Percentiles rank a stretch among this genome's conserved stretches.
Conservation (phyloP, 2,888 invertebrate genomes). For the Rhynchonema sp. region DNA sequence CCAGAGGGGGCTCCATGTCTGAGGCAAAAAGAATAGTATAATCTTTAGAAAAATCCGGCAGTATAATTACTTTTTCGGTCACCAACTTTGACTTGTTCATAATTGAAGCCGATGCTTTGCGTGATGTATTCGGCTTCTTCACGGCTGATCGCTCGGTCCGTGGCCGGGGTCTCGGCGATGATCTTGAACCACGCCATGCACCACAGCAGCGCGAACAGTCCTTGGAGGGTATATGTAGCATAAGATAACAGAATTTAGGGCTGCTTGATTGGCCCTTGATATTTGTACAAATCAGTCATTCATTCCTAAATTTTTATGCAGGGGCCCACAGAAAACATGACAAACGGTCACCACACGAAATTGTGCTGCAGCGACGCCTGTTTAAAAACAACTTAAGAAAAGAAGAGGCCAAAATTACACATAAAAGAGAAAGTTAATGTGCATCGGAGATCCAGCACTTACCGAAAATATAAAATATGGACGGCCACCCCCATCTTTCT, state of each 20-base stretch:
- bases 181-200: slow-evolving; percentile 27
- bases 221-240: too few species aligned
- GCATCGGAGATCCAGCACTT: slow-evolving; percentile 9
- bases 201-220: slow-evolving; percentile 16
- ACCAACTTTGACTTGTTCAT: slow-evolving; percentile 25
- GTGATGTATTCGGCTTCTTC: slow-evolving; percentile 32
- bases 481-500: slow-evolving; percentile 38
- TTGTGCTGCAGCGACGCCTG: background rate
- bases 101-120: slow-evolving; percentile 25
- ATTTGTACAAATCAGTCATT: background rate
- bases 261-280: too few species aligned
- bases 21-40: too few species aligned
- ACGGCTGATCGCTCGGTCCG: slow-evolving; percentile 29
- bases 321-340: background rate
- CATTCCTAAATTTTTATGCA: background rate
- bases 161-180: slow-evolving; percentile 29
- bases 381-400: slow-evolving; percentile 4
- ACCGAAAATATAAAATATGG: slow-evolving; percentile 42
- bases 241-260: background rate
- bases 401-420: background rate
- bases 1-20: too few species aligned
- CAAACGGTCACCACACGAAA: background rate
- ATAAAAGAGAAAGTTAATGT: background rate
- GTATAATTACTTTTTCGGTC: too few species aligned
- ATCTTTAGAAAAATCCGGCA: too few species aligned